Base-by-base conservation (phyloP, 2,888 invertebrate genomes). In the Sicus ferrugineus region DNA sequence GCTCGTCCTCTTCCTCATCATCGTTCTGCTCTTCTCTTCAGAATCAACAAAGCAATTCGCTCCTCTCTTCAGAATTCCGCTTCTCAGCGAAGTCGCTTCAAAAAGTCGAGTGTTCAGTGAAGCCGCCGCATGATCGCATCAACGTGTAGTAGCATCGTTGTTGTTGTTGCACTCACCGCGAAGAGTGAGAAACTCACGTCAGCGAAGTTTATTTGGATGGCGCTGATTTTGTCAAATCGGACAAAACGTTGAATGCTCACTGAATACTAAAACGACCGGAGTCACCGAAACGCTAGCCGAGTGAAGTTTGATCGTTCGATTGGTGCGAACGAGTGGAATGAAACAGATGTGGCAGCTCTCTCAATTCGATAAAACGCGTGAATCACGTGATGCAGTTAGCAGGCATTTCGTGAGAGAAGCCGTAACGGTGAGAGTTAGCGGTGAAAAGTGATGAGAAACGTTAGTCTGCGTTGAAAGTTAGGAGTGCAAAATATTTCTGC, bases 191-290 rank as follows among this genome's bases (percentile, higher is more conserved):
- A 54, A 54, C 28, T 21, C 16, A n/a, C n/a, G 23, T 26, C 26
- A 54, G 54, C 23, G 54, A 4, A 54, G 26, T 6, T 23, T 7
- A 14, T 23, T 4, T 16, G 23, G 4, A 28, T 2, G 26, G 54
- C 2, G 42, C 42, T 42, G 52, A 7, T n/a, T 52, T 31, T 38
- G 38, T n/a, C 23, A 7, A 26, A 54, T 54, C 54, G 26, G 65
- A 38, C 38, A 66, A 54, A 38, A 56, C 34, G 31, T 64, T 48
- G 63, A 50, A 50, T 52, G 65, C 52, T 38, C 34, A 34, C 23
- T 54, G 65, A 34, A 66, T 66, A 66, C 56, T 66, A 66, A 66
- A 31, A 64, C n/a, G n/a, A 21, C 16, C 28, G 4, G 19, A 59
- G 38, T 4, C n/a, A 38, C 26, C n/a, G 26, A 19, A 26, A 7